These are phyloP conservation scores for Diadophis punctatus DNA, from an alignment of 2,113 vertebrate genomes.

Conservation along the genomic window DNA sequence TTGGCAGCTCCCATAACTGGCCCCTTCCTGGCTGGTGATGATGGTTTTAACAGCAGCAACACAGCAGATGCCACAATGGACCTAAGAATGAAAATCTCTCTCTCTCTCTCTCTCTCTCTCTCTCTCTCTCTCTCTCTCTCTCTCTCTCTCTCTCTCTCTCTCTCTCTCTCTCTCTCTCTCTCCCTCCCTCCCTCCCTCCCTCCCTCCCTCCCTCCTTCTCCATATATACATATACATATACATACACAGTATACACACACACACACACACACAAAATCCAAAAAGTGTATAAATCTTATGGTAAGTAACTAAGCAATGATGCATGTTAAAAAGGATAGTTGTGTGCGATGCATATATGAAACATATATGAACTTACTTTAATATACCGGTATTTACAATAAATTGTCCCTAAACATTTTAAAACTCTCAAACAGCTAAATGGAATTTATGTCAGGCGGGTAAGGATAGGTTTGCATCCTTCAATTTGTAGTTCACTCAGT, in stretches of 20 bases:
- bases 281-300: no score
- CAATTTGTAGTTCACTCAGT: background rate
- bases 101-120: no score
- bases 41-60: constrained; percentile 14
- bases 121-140: no score
- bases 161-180: no score
- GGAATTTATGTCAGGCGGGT: background rate
- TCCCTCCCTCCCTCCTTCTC: no score
- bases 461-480: background rate
- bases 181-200: no score
- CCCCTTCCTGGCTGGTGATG: background rate
- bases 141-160: no score
- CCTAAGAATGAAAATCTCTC: background rate
- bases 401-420: background rate
- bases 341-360: background rate
- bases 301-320: background rate
- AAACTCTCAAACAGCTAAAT: background rate
- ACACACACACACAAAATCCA: no score
- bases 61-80: background rate
- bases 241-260: no score
- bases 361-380: background rate
- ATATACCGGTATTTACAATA: background rate
- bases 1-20: background rate
- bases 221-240: no score
- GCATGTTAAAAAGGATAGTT: background rate